Evolutionary conservation across 2,113 vertebrate species (phyloP), one percentile per base, ranked within the genome.

Genomic region (Eubucco bourcierii): DNA sequence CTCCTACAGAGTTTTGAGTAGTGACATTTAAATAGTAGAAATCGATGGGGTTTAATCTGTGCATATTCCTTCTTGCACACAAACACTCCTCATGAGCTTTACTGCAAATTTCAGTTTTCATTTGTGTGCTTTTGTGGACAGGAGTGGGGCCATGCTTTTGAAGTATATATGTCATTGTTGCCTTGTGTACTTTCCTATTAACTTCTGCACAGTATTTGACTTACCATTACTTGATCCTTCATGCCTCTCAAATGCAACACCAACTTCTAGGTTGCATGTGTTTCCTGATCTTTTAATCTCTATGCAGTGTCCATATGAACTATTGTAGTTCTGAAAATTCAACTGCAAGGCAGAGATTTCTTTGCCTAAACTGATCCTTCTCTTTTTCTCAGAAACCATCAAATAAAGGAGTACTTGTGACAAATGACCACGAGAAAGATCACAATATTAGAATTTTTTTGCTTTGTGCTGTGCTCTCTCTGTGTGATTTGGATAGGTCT

Each of bases 291-390:
- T 95, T 85, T 94, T 87, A 65, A 90, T 87, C 94, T 78, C 90
- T 92, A 8, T 68, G 58, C 90, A 80, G 53, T 79, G 73, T 93
- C 95, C 91, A 94, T 75, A 12, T 80, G 89, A 94, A 95, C 94
- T 80, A 4, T 91, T 12, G 2, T 1, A 61, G 94, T 94, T 96
- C 96, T 96, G 94, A 94, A 95, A 90, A 94, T 96, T 91, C 82
- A 92, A 59, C 94, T 91, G 90, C 61, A 68, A 84, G 53, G 84
- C 37, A 96, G 68, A 91, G 65, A 91, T 89, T 93, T 92, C 82
- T 94, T 79, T 91, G 91, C 82, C 70, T 81, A 91, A 94, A 93
- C 65, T 94, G 93, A 96, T 92, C 95, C 91, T 94, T 93, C 89
- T 83, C 75, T 94, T 92, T 94, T 91, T 87, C 84, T 95, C 76